These are phyloP conservation scores for Chiroxiphia lanceolata DNA, from an alignment of 2,797 vertebrate genomes.

Conservation along the genomic window DNA sequence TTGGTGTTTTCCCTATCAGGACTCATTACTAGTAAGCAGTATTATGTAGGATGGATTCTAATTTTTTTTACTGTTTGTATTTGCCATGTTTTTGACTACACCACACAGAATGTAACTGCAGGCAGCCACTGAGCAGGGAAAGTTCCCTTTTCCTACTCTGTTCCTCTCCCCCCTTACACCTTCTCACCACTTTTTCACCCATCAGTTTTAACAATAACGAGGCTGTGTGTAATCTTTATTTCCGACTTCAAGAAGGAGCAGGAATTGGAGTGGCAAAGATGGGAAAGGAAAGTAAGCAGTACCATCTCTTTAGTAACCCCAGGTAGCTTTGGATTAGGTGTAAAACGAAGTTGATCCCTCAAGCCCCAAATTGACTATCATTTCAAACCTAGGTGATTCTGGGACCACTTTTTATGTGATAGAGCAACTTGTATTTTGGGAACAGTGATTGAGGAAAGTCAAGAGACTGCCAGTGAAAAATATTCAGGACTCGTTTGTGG, in stretches of 20 bases:
- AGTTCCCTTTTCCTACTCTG: neutral
- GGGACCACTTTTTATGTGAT: neutral
- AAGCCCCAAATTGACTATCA: neutral
- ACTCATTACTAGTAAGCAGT: neutral
- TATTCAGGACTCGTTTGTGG: neutral
- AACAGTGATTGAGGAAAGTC: neutral
- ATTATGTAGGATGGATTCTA: neutral
- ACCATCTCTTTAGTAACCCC: neutral
- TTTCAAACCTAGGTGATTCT: neutral
- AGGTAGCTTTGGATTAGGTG: neutral
- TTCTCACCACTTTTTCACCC: neutral
- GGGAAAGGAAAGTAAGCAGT: neutral
- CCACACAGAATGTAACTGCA: neutral
- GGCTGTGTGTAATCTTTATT: neutral
- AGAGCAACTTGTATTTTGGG: neutral
- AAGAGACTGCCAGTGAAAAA: neutral
- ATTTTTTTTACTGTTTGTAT: neutral
- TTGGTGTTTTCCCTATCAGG: neutral
- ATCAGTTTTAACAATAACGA: neutral
- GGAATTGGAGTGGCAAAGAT: neutral
- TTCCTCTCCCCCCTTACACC: neutral
- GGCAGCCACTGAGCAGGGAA: neutral
- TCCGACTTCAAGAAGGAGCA: neutral
- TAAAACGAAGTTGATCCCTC: neutral
- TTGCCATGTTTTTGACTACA: neutral